Evolutionary conservation across 2,888 invertebrate species (phyloP), one percentile per base, ranked within the genome.

Genomic region (Phasia obesa): DNA sequence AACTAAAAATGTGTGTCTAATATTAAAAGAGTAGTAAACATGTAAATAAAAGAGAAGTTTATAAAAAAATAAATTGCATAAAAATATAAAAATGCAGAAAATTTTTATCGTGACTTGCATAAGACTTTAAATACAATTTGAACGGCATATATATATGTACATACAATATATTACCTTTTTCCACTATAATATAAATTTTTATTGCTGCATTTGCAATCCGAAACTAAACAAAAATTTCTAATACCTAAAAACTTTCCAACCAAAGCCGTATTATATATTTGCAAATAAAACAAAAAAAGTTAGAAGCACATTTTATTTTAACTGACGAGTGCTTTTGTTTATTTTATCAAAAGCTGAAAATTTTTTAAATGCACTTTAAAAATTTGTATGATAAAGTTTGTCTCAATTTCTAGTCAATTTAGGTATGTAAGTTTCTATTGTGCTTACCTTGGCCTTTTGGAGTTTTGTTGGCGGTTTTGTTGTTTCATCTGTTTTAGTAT

Each of bases 81-180:
- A 27, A 27, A 5, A 5, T 27, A 27, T 27, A 6, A 27, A 27
- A 13, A 38, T 38, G 38, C 38, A 38, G 11, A 13, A 38, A 38
- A 38, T 11, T 38, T 47, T 47, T 2, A 31, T 60, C 42, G 42
- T 44, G 69, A 19, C 70, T 83, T 83, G 79, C 83, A 79, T 83
- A 79, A 83, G 69, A 67, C 53, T 64, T 57, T 60, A 81, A 77
- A 69, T 64, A 47, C 42, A 73, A 67, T 44, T 59, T 62, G 11
- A 60, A 11, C 62, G 31, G 27, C 21, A 27, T 35, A 38, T 38
- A 13, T 2, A 11, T 11, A 38, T 44, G 13, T 53, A 53, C 7
- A 38, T 38, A 25, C 23, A 19, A n/a, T n/a, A n/a, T n/a, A n/a
- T n/a, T n/a, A 65, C 25, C 19, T 23, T 1, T 7, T 25, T 9